A percentile compares a stretch with the other conserved stretches of the same genome.
These are phyloP conservation scores for Hydrolagus affinis DNA, from an alignment of 2,113 vertebrate genomes.

Conservation along the genomic window DNA sequence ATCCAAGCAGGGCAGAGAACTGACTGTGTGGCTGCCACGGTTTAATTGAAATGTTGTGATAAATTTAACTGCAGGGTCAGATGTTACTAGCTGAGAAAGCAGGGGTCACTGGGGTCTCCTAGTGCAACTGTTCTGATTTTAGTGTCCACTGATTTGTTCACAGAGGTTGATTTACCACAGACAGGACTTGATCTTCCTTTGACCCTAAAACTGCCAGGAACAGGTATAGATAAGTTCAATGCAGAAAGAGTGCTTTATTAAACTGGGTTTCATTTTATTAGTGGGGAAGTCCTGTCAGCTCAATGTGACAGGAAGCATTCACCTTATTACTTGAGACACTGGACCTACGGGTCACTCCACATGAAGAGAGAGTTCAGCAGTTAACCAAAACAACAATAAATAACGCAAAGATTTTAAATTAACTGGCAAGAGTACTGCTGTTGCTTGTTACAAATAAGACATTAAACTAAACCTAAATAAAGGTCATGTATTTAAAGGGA, in stretches of 20 bases:
- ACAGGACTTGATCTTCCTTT: conserved; percentile 51
- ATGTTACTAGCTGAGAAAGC: conserved; percentile 62
- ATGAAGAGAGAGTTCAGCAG: conserved; percentile 49
- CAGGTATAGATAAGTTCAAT: conserved; percentile 49
- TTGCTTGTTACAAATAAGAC: neutral
- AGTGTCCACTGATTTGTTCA: conserved; percentile 62
- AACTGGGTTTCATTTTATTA: conserved; percentile 64
- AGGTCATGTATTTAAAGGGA: neutral
- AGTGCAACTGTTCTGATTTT: conserved; percentile 59
- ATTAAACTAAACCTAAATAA: neutral
- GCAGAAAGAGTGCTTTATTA: conserved; percentile 60
- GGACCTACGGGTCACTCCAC: conserved; percentile 52
- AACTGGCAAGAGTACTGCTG: neutral
- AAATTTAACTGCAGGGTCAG: conserved; percentile 66
- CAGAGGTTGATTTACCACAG: conserved; percentile 59
- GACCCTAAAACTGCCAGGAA: conserved; percentile 53
- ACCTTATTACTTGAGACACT: conserved; percentile 55
- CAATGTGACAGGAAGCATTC: conserved; percentile 59
- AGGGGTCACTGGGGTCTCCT: conserved; percentile 60
- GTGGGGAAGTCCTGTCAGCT: conserved; percentile 54
- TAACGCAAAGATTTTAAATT: conserved; percentile 34
- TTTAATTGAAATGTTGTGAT: conserved; percentile 81
- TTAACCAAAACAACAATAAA: conserved; percentile 48
- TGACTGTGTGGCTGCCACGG: conserved; percentile 50
- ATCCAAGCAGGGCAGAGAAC: conserved; percentile 40